phyloP scores from a whole-genome alignment of 2,888 invertebrate species.

The Lithosia quadra region DNA sequence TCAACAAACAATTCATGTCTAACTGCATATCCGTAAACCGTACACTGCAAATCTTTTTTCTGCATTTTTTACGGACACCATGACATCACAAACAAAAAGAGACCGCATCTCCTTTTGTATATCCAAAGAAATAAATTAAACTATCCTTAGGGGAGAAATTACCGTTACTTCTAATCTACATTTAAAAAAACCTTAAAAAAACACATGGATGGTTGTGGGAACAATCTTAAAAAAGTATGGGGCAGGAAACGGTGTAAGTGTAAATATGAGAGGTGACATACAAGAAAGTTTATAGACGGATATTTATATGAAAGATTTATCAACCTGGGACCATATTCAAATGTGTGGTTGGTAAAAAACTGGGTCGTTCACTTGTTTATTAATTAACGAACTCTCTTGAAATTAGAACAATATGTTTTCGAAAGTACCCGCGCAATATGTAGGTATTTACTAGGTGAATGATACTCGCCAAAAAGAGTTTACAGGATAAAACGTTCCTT shows the following conservation, averaged over 20 bases:
- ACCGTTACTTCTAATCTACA: conserved; percentile 84
- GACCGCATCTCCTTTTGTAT: conserved; percentile 80
- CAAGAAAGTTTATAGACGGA: conserved; percentile 74
- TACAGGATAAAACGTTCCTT: not conserved
- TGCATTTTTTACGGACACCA: conserved; percentile 57
- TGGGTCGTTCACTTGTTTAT: conserved; percentile 14
- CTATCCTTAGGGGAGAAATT: conserved; percentile 83
- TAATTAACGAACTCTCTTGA: not conserved
- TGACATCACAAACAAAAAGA: conserved; percentile 75
- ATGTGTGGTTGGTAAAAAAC: conserved; percentile 33
- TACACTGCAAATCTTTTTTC: conserved; percentile 48
- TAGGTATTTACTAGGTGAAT: not conserved
- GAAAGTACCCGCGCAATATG: too few species aligned
- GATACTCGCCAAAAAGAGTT: not conserved
- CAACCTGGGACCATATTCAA: conserved; percentile 33
- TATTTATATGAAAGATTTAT: conserved; percentile 80
- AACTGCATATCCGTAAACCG: conserved; percentile 27
- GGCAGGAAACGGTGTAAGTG: conserved; percentile 80
- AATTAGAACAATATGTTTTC: not conserved
- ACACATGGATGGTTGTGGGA: conserved; percentile 80
- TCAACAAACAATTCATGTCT: conserved; percentile 24
- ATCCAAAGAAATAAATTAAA: conserved; percentile 84
- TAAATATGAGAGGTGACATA: conserved; percentile 80
- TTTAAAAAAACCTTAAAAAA: conserved; percentile 73
- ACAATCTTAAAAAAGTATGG: conserved; percentile 73